Evolutionary conservation across 2,113 vertebrate species (phyloP).

Genomic region (Planiliza haematocheilus): DNA sequence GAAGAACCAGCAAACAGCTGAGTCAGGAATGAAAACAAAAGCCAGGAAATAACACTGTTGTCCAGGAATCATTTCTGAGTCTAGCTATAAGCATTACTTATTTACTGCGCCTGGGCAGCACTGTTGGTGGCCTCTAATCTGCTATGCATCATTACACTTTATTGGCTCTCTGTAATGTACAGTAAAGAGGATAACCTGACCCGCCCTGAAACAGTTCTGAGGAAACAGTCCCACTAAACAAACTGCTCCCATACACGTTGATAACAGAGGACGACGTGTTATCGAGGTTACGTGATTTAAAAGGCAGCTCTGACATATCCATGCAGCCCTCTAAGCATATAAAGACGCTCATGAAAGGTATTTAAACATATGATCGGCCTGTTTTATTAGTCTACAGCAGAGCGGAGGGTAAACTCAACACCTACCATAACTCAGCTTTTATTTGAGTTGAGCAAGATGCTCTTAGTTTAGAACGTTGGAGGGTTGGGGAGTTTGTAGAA

Average conservation of each 20-base stretch:
- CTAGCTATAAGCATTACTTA: constrained; percentile 1
- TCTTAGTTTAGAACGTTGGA: constrained; percentile 26
- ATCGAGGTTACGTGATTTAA: constrained; percentile 32
- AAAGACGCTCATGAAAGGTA: constrained; percentile 19
- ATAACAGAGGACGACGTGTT: constrained; percentile 32
- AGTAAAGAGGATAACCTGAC: constrained; percentile 38
- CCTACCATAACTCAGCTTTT: constrained; percentile 34
- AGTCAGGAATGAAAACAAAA: constrained; percentile 35
- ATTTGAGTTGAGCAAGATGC: constrained; percentile 40
- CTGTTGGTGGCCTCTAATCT: constrained; percentile 57
- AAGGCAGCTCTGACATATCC: neutral
- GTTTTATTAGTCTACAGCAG: constrained; percentile 54
- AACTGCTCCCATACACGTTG: neutral
- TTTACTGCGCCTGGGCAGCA: constrained; percentile 9
- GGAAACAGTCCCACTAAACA: constrained; percentile 63
- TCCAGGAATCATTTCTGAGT: constrained; percentile 19
- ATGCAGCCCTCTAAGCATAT: constrained; percentile 3
- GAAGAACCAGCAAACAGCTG: constrained; percentile 4
- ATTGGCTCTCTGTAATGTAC: constrained; percentile 61
- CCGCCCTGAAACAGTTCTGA: constrained; percentile 39
- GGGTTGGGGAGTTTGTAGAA: neutral
- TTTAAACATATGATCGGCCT: constrained; percentile 28
- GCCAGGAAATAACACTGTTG: constrained; percentile 21
- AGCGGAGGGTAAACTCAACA: constrained; percentile 46
- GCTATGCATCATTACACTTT: constrained; percentile 50